Conservation (phyloP, 2,888 invertebrate genomes). For the Chymomyza procnemis region DNA sequence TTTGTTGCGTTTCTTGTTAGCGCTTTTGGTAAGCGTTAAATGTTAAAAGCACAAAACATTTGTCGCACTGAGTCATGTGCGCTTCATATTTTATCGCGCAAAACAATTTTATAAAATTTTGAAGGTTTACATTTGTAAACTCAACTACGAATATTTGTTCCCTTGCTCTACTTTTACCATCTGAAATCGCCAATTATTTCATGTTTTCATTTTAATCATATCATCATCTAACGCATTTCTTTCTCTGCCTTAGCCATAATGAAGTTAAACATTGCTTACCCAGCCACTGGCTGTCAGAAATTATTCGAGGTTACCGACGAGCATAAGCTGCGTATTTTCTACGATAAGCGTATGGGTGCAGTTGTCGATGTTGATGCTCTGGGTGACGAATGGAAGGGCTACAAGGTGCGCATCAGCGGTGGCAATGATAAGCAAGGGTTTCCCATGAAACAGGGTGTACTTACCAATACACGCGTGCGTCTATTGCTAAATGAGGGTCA, state of each 20-base stretch:
- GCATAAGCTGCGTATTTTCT: slow-evolving; percentile 96
- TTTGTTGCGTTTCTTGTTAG: neutral
- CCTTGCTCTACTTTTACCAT: too few relatives aligned
- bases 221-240: neutral
- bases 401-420: slow-evolving; percentile 94
- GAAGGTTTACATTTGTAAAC: neutral
- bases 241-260: slow-evolving; percentile 12
- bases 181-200: too few relatives aligned
- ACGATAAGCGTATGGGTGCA: slow-evolving; percentile 98
- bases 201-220: neutral
- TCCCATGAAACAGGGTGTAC: slow-evolving; percentile 99
- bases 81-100: neutral
- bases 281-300: slow-evolving; percentile 98
- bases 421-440: slow-evolving; percentile 99
- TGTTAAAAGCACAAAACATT: neutral
- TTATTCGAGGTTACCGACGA: slow-evolving; percentile 97
- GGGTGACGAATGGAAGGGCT: slow-evolving; percentile 99
- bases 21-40: neutral
- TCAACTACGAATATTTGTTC: too few relatives aligned
- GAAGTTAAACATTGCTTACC: slow-evolving; percentile 97
- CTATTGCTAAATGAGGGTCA: slow-evolving; percentile 95
- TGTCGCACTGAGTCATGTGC: neutral
- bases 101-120: neutral
- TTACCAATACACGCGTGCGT: slow-evolving; percentile 96
- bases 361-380: slow-evolving; percentile 95